Evolutionary conservation across 2,113 vertebrate species (phyloP), one percentile per base, ranked within the genome.

Genomic region (Cygnus atratus): DNA sequence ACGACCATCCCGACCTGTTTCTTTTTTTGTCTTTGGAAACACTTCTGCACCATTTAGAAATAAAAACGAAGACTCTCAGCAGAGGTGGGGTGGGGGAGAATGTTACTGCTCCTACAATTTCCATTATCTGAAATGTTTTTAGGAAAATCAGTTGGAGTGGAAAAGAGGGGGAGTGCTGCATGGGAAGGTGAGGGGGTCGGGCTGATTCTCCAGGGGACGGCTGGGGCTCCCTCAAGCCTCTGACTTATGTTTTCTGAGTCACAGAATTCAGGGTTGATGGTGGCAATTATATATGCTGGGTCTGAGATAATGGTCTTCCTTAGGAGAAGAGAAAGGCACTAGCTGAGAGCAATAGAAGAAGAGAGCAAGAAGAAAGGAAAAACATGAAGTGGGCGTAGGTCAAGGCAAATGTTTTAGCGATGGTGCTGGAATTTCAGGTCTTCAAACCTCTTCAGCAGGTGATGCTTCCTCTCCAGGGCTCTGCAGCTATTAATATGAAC

Each of bases 341-440:
- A 87, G 84, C 81, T 93, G 75, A 87, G 71, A 94, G 84, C 74
- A 82, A 82, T 1, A 87, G 80, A 76, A 82, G 63, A 82, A 66
- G 59, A 84, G 79, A 73, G 43, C 59, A 93, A 84, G 75, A 93
- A 82, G 90, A 93, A 90, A 81, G 43, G 39, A 81, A 96, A 93
- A 84, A 43, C 61, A 95, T 65, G 28, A 77, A 72, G 74, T 91
- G 74, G 80, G 92, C 91, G 77, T 92, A 76, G 48, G 94, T 78
- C 89, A 87, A 92, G 68, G 87, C 76, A 81, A 86, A 50, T 37
- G 31, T 81, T 94, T 90, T 74, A 84, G 88, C 26, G 87, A 75
- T 17, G 84, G 55, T 85, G 41, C 93, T 90, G 87, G 95, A 95
- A 96, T 94, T 95, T 95, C 94, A 90, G 78, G 94, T 95, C 82